Percentiles rank a stretch among this genome's conserved stretches.
Conservation (phyloP, 2,888 invertebrate genomes). For the Brachylomia viminalis region DNA sequence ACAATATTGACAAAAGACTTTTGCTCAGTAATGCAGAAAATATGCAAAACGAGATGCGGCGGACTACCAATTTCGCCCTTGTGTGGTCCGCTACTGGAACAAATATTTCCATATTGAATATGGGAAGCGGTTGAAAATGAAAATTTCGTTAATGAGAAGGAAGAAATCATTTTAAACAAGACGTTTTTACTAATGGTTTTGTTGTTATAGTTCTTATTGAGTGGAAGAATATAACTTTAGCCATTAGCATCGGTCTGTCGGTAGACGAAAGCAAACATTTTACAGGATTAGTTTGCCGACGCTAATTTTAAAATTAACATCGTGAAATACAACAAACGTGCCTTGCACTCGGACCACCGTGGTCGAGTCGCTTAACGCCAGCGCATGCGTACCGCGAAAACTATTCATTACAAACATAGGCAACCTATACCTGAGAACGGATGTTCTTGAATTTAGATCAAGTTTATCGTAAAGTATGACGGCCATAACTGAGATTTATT, state of each 20-base stretch:
- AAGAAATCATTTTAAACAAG: constrained; percentile 60
- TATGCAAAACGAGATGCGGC: constrained; percentile 84
- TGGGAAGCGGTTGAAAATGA: constrained; percentile 64
- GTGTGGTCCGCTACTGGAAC: constrained; percentile 81
- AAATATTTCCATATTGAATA: constrained; percentile 77
- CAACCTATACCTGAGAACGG: constrained; percentile 53
- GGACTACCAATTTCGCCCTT: constrained; percentile 79
- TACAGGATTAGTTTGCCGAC: constrained; percentile 84
- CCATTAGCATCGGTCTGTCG: constrained; percentile 76
- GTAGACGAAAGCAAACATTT: constrained; percentile 79
- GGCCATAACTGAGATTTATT: constrained; percentile 44
- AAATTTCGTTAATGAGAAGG: constrained; percentile 67
- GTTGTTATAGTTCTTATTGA: constrained; percentile 43
- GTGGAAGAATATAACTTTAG: constrained; percentile 59
- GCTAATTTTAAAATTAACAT: constrained; percentile 90
- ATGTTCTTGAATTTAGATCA: constrained; percentile 64
- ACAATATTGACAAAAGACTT: constrained; percentile 88
- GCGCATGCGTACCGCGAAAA: constrained; percentile 68
- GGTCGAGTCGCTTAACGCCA: constrained; percentile 73
- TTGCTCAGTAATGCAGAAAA: constrained; percentile 86
- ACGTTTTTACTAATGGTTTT: constrained; percentile 20
- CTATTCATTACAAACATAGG: constrained; percentile 64
- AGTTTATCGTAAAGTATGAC: constrained; percentile 42
- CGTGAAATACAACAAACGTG: constrained; percentile 89
- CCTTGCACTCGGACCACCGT: constrained; percentile 84